phyloP scores from a whole-genome alignment of 2,113 vertebrate genomes.

The Tachysurus fulvidraco region DNA sequence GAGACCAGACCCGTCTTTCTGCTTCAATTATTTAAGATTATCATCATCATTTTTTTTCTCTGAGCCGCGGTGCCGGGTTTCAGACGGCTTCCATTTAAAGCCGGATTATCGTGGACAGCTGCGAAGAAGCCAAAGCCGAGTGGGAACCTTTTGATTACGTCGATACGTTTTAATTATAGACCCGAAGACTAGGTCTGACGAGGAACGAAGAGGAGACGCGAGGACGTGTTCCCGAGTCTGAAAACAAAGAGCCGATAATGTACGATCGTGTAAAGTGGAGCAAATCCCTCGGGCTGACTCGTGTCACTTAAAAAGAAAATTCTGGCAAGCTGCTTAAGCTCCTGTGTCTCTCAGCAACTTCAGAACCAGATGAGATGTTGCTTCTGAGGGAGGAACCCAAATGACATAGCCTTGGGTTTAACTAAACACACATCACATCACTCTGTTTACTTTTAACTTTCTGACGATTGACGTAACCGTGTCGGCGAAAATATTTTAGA shows the following conservation, averaged over 20 bases:
- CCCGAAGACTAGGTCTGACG: background rate
- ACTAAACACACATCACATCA: background rate
- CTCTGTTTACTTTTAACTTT: background rate
- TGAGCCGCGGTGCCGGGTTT: background rate
- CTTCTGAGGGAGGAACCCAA: background rate
- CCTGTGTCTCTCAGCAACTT: background rate
- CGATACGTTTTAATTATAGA: background rate
- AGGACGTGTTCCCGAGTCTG: background rate
- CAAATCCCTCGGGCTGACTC: background rate
- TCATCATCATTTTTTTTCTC: background rate
- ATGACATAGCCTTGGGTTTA: background rate
- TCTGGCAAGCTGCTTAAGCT: background rate
- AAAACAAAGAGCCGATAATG: background rate
- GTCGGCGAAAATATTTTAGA: background rate
- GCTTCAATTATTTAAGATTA: slow-evolving; percentile 9
- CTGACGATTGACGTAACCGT: background rate
- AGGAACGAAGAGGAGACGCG: background rate
- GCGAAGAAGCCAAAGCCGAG: background rate
- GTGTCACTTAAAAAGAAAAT: background rate
- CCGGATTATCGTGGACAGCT: background rate
- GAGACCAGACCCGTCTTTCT: background rate
- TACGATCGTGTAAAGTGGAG: background rate
- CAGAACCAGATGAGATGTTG: slow-evolving; percentile 6
- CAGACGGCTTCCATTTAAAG: slow-evolving; percentile 1
- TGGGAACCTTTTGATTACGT: background rate